Evolutionary conservation across 2,113 vertebrate species (phyloP).

Genomic region (Carollia perspicillata): DNA sequence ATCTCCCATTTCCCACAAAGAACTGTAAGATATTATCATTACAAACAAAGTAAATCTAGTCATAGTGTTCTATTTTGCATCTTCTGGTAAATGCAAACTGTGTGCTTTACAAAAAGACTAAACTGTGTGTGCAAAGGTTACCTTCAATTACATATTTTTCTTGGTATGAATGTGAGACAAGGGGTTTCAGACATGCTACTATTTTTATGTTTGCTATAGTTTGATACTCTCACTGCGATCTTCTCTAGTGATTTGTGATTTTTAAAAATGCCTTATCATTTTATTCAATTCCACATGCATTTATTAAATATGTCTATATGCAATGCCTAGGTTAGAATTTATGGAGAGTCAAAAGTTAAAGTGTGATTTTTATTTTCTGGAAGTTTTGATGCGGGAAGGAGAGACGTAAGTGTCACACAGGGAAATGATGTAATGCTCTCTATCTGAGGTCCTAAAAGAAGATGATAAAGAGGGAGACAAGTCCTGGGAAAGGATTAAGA

Average conservation of each 20-base stretch:
- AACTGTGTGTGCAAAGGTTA: neutral
- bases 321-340: neutral
- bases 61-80: neutral
- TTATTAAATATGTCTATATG: neutral
- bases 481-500: neutral
- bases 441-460: neutral
- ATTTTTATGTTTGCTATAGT: neutral
- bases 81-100: neutral
- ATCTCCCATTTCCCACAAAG: neutral
- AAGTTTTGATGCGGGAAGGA: neutral
- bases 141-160: neutral
- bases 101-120: neutral
- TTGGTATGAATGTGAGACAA: neutral
- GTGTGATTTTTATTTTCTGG: neutral
- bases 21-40: neutral
- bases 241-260: neutral
- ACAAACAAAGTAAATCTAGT: slow-evolving; percentile 11
- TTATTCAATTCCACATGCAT: neutral
- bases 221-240: neutral
- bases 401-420: neutral
- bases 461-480: neutral
- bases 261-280: neutral
- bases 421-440: neutral
- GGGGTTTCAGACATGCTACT: neutral
- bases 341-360: neutral